Base-by-base conservation (phyloP, 2,113 vertebrate species). In the Scomber scombrus region DNA sequence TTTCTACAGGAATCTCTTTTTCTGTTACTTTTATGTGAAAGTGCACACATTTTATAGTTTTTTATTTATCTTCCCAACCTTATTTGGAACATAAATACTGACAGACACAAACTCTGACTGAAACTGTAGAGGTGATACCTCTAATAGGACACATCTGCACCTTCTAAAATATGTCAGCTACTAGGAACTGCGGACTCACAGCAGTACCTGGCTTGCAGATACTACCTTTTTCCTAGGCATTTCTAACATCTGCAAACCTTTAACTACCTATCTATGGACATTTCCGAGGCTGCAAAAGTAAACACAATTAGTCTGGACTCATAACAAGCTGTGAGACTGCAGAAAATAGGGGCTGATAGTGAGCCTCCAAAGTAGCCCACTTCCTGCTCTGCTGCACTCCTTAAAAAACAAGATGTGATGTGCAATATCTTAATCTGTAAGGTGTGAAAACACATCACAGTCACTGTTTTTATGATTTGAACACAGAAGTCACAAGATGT, bases 51-150 rank as follows among this genome's bases (percentile, higher is more conserved):
- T 74, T 64, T 56, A 46, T 69, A 71, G 5, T n/a, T 8, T 61
- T 64, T 78, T 47, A 70, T 81, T 52, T 72, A 40, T 34, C 26
- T 19, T 52, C 54, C 12, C 21, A 11, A 57, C 26, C n/a, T 29
- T 52, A 46, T 78, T 40, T 31, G 71, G 11, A 15, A 57, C 23
- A 62, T 26, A 66, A 21, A 46, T 31, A 58, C 31, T 49, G 23
- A 18, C 29, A 26, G 62, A 60, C 47, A 47, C 26, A 54, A 52
- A 58, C 14, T 58, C 47, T 29, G 40, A 31, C 13, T 62, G 60
- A 71, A 54, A 75, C 31, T 57, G 31, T 75, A 13, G 45, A 43
- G 49, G 69, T 50, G 16, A 12, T 55, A n/a, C 54, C 50, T 67
- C 47, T 14, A 51, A 23, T 21, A 50, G 52, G 8, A 60, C 15